Evolutionary conservation across 1,140 invertebrate species (phyloP), one percentile per base, ranked within the genome.

Genomic region (Leguminivora glycinivorella): DNA sequence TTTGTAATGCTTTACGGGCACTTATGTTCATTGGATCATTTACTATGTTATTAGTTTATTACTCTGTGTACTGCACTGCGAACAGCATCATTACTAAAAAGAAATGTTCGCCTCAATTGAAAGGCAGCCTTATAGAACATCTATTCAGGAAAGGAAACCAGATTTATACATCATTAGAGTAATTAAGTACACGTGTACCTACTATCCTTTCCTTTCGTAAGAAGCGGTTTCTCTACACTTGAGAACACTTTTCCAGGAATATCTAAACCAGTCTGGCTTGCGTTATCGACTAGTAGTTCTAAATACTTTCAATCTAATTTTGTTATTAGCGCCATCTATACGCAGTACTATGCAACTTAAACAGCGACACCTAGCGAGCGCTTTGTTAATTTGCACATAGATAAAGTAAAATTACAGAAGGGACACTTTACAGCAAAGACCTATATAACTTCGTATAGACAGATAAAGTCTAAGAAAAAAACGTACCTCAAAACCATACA

Each of bases 241-340:
- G 14, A 10, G 47, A 22, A 52, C 5, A 22, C 4, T 63, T 63
- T 63, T 31, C 56, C 58, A 17, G 25, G 26, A 29, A 63, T 56
- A 56, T 17, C n/a, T n/a, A 63, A 63, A 63, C 58, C 25, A 17
- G 58, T 63, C n/a, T 9, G 17, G 2, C 47, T 9, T 31, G 2
- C 47, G 4, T 52, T 1, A 19, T 52, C 47, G 47, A 4, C 6
- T 52, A 52, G 47, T 10, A n/a, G 14, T 5, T 0, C 26, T 63
- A 63, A n/a, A 29, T 31, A 63, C 58, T 63, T 68, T 68, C 47
- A 43, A 47, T 26, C 31, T 5, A 56, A 56, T 56, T 40, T 68
- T 17, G 58, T 31, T 63, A 17, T 22, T 26, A 68, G 34, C 67
- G 67, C 67, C 40, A 63, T 63, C 58, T 68, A 68, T 24, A 24